A percentile compares a stretch with the other conserved stretches of the same genome.
Evolutionary conservation across 2,797 vertebrate genomes (phyloP).

Genomic region (Spinus pinus): DNA sequence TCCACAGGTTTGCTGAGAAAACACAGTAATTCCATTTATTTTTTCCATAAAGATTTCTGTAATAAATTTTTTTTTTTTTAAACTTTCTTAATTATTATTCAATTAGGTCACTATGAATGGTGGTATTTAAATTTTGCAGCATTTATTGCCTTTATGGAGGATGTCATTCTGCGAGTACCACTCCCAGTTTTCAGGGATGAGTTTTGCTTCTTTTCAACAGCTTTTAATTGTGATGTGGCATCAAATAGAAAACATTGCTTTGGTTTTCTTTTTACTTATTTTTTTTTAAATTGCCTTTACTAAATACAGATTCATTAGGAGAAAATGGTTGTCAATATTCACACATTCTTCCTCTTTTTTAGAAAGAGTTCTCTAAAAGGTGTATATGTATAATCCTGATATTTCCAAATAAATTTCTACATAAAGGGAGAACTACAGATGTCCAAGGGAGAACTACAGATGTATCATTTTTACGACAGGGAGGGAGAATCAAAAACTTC

Average conservation of each 20-base stretch:
- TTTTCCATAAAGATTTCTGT: background rate
- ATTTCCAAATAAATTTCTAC: background rate
- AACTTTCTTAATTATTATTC: background rate
- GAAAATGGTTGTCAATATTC: background rate
- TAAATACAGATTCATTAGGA: background rate
- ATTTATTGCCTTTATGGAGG: background rate
- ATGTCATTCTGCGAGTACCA: background rate
- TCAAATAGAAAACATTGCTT: background rate
- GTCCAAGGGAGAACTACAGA: background rate
- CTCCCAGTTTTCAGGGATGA: background rate
- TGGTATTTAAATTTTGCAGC: background rate
- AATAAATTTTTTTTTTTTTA: background rate
- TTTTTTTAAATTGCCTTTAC: background rate
- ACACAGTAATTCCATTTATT: background rate
- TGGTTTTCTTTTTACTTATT: background rate
- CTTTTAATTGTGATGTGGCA: background rate
- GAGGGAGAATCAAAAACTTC: background rate
- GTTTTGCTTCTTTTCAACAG: background rate
- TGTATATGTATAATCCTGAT: background rate
- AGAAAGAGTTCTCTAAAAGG: background rate
- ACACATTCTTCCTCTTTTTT: background rate
- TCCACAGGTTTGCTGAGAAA: background rate
- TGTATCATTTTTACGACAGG: background rate
- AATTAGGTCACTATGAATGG: background rate
- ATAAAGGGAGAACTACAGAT: background rate